Base-by-base conservation (phyloP, 2,113 vertebrate species). In the Gorsachius goisagi region DNA sequence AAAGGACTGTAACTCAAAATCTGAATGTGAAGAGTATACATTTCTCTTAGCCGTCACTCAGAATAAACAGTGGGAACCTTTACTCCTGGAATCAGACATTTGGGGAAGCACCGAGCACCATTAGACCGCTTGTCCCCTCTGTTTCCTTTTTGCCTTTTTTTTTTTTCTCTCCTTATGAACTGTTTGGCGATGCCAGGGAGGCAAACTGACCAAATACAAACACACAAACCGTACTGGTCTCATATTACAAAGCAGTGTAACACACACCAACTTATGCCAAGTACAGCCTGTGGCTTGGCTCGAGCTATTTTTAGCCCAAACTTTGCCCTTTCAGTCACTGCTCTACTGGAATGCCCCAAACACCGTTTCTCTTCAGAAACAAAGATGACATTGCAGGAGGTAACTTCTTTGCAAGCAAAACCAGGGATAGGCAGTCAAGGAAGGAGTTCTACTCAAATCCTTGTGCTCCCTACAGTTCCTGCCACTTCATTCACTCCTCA, bases 301-400 rank as follows among this genome's bases (percentile, higher is more conserved):
- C 5, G 0, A 88, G 66, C 69, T 97, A 95, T 95, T 88, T 93
- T 95, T 95, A 96, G 68, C 24, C 44, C 69, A 95, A 78, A 92
- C 82, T 94, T 75, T 88, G 92, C 90, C 87, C 95, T 96, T 96
- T 85, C 76, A 87, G 39, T 60, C 66, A 69, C 3, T 82, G 32
- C 66, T 73, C 22, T 82, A 72, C 30, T 60, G n/a, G 16, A 93
- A 95, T 23, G 52, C 13, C 62, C 71, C 30, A 47, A 91, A 94
- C 66, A 69, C 17, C 21, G 15, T 45, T 88, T 82, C 64, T 77
- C 37, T 85, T 88, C 53, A 69, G 84, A 96, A 78, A 53, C n/a
- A 66, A 88, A 58, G 5, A 49, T 23, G 44, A 56, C 50, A 45
- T 3, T 44, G 45, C 64, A 82, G 21, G 24, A 91, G 9, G 24